Evolutionary conservation across 2,113 vertebrate species (phyloP).

Genomic region (Panthera tigris): DNA sequence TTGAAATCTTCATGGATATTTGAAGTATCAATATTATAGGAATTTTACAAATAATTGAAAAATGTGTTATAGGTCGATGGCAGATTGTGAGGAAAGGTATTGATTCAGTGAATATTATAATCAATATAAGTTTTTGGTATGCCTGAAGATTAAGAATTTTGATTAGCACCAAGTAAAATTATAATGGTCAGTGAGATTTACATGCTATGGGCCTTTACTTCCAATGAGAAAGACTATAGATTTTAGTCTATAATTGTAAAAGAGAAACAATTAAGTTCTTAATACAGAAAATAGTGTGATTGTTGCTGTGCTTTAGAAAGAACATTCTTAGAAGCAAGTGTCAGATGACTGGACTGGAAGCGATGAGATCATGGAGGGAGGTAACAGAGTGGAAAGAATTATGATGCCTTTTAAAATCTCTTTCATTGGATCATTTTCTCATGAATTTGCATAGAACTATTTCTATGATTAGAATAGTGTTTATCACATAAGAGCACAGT

Average conservation of each 20-base stretch:
- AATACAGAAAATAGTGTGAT: background rate
- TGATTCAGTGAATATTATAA: background rate
- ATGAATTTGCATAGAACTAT: background rate
- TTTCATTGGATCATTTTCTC: background rate
- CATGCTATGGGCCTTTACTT: background rate
- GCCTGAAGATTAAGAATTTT: background rate
- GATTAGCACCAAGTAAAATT: background rate
- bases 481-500: background rate
- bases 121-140: background rate
- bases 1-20: background rate
- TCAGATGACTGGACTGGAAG: background rate
- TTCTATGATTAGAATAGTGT: background rate
- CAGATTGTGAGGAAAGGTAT: background rate
- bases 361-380: background rate
- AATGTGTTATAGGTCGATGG: background rate
- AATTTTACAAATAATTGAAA: background rate
- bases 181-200: background rate
- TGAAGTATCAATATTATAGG: background rate
- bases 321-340: background rate
- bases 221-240: background rate
- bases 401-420: background rate
- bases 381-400: background rate
- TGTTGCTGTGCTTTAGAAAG: background rate
- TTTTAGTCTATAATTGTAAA: background rate
- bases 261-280: background rate